Base-by-base conservation (phyloP, 2,888 invertebrate genomes). In the Romanomermis culicivorax region DNA sequence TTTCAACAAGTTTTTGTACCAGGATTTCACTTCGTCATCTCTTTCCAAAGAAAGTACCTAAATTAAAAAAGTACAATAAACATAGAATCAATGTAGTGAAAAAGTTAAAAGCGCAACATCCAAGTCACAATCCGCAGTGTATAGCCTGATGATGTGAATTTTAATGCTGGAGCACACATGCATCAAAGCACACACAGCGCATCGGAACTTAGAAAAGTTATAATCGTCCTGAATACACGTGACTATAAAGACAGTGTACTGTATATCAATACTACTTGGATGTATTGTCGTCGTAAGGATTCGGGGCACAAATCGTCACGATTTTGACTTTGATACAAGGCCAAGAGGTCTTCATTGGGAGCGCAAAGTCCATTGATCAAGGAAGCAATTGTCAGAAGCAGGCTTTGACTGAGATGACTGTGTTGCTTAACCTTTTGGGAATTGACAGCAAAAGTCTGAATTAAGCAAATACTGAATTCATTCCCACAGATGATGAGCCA, bases 351-450 rank as follows among this genome's bases (percentile, higher is more conserved):
- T 45, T 53, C 29, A 56, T 26, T 55, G 47, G 23, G 56, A 55
- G 20, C 24, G 36, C 56, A 56, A 29, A 56, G 43, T 11, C 29
- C 54, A 54, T 17, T 36, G 30, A 43, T 50, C 47, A 54, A 24
- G 11, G 55, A 57, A 52, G 36, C 58, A 51, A 58, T 60, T 43
- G 62, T 58, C 29, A 64, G 57, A 60, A 57, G 60, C 58, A 61
- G 60, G 36, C 60, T 60, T 56, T 64, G 64, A 30, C 58, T 52
- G 52, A 60, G 56, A 45, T 11, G 11, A n/a, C 7, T 17, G 47
- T 45, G 47, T n/a, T n/a, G n/a, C n/a, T n/a, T n/a, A n/a, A n/a
- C n/a, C n/a, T n/a, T n/a, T n/a, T n/a, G n/a, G n/a, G n/a, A n/a
- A n/a, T n/a, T n/a, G n/a, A n/a, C n/a, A n/a, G n/a, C n/a, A n/a